These are phyloP conservation scores for Oscheius onirici DNA, from an alignment of 2,888 invertebrate genomes.

Conservation along the genomic window DNA sequence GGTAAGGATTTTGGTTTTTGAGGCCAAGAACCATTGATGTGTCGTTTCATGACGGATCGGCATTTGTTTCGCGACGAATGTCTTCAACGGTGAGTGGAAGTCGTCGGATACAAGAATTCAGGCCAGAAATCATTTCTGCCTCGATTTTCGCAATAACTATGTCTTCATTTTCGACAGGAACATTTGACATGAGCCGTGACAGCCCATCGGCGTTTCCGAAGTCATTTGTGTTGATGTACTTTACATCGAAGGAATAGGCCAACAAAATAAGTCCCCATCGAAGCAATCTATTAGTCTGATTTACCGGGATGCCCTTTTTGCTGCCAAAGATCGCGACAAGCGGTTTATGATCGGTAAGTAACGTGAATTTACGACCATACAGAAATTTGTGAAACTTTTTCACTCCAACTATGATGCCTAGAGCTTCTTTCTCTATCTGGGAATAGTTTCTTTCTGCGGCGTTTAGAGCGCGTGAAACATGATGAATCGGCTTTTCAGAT, in stretches of 20 bases:
- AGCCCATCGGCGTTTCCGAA: constrained; percentile 73
- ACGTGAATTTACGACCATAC: constrained; percentile 68
- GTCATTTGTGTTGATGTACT: constrained; percentile 71
- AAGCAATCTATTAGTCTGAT: constrained; percentile 67
- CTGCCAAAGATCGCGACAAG: constrained; percentile 72
- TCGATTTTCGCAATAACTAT: neutral
- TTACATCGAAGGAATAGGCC: constrained; percentile 71
- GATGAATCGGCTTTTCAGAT: too few species aligned
- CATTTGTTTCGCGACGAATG: too few species aligned
- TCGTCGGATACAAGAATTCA: too few species aligned
- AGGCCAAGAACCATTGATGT: too few species aligned
- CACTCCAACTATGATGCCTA: constrained; percentile 67
- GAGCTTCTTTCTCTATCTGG: too few species aligned
- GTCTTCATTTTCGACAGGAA: neutral
- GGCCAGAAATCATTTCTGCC: neutral
- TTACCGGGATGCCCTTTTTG: constrained; percentile 37
- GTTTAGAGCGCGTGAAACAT: too few species aligned
- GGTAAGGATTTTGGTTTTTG: too few species aligned
- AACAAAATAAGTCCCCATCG: constrained; percentile 74
- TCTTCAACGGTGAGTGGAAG: too few species aligned
- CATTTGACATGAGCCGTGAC: constrained; percentile 56
- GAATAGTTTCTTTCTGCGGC: too few species aligned
- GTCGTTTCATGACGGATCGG: too few species aligned
- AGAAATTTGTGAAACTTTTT: constrained; percentile 73
- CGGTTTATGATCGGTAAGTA: constrained; percentile 74